A percentile compares a stretch with the other conserved stretches of the same genome.
phyloP scores from a whole-genome alignment of 1,140 invertebrate species.

The Aphelenchoides fujianensis region DNA sequence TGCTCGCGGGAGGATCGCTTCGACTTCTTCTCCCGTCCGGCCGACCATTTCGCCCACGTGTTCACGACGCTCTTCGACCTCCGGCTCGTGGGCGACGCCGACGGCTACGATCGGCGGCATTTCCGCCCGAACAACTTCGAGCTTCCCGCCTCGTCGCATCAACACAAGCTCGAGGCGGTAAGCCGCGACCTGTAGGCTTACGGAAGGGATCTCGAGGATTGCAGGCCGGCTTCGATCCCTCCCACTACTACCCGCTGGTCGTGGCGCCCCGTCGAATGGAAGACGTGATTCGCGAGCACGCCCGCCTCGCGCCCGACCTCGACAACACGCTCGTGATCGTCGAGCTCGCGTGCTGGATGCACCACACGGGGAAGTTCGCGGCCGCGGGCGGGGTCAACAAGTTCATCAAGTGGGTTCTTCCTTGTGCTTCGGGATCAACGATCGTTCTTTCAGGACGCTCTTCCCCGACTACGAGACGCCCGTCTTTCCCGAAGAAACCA shows the following conservation, averaged over 20 bases:
- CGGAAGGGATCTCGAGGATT: neutral
- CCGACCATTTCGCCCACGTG: constrained; percentile 15
- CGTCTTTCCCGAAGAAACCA: neutral
- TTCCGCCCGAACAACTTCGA: constrained; percentile 13
- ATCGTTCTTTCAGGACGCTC: neutral
- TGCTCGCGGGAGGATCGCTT: neutral
- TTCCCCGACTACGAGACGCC: constrained; percentile 6
- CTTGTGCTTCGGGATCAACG: neutral
- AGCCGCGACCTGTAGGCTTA: neutral
- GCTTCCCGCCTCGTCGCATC: neutral
- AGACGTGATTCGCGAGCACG: neutral
- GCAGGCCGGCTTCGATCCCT: neutral
- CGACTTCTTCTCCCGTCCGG: constrained; percentile 7
- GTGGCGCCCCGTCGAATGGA: neutral
- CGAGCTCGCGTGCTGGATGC: neutral
- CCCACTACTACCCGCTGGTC: constrained; percentile 12
- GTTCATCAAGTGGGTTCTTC: neutral
- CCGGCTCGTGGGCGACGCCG: neutral
- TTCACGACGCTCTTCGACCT: constrained; percentile 26
- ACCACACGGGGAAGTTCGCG: neutral
- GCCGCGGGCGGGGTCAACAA: neutral
- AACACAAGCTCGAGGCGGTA: neutral
- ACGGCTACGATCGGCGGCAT: neutral
- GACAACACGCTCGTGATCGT: neutral
- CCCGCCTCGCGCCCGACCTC: neutral